A percentile compares a stretch with the other conserved stretches of the same genome.
These are phyloP conservation scores for Lutjanus erythropterus DNA, from an alignment of 2,113 vertebrate genomes.

Conservation along the genomic window DNA sequence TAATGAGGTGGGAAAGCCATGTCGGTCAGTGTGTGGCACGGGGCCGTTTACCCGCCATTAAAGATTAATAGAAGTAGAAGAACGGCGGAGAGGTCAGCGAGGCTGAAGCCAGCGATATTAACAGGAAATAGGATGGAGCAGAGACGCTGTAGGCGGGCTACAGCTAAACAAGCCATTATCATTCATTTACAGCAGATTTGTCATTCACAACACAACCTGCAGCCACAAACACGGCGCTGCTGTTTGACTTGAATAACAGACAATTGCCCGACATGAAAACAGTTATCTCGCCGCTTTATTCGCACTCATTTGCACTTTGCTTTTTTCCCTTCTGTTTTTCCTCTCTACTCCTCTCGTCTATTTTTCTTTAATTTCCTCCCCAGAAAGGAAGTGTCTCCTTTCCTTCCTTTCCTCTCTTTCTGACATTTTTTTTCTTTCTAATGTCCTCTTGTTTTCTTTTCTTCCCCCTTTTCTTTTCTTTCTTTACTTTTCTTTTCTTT, in stretches of 20 bases:
- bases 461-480: not conserved
- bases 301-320: constrained; percentile 33
- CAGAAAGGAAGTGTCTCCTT: no score
- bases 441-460: not conserved
- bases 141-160: constrained; percentile 61
- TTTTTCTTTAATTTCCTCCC: not conserved
- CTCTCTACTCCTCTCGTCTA: no score
- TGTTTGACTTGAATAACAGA: constrained; percentile 56
- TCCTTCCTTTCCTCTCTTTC: not conserved
- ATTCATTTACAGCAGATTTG: constrained; percentile 74
- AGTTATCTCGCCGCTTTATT: constrained; percentile 32
- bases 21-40: constrained; percentile 38
- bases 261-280: constrained; percentile 37
- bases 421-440: not conserved
- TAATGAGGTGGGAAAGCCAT: constrained; percentile 48
- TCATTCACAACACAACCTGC: constrained; percentile 73
- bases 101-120: constrained; percentile 67
- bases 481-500: not conserved
- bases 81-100: constrained; percentile 56
- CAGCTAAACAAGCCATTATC: constrained; percentile 73
- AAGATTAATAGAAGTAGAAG: constrained; percentile 70
- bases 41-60: constrained; percentile 59
- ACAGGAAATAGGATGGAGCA: constrained; percentile 73
- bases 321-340: not conserved
- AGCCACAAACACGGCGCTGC: constrained; percentile 33